A percentile compares a stretch with the other conserved stretches of the same genome.
These are phyloP conservation scores for Balaeniceps rex DNA, from an alignment of 2,113 vertebrate species.

Conservation along the genomic window DNA sequence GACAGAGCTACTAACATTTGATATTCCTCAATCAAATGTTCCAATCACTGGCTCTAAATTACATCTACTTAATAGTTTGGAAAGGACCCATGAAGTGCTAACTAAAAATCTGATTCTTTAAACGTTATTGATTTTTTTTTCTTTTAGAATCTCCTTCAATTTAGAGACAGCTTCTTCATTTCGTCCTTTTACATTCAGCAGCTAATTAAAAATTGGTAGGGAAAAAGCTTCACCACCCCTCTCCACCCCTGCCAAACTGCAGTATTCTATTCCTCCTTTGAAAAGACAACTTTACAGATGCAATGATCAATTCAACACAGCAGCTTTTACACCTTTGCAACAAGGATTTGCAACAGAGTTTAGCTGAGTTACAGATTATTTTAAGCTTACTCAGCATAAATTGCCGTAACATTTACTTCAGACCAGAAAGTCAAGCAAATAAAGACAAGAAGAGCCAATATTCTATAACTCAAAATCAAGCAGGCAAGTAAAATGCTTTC, in stretches of 20 bases:
- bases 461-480: not conserved
- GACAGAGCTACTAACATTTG: not conserved
- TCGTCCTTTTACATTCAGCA: constrained; percentile 20
- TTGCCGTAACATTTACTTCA: not conserved
- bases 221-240: not conserved
- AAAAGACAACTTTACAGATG: not conserved
- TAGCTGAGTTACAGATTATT: not conserved
- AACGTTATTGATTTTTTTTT: constrained; percentile 51
- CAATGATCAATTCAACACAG: not conserved
- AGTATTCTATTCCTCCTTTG: not conserved
- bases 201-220: constrained; percentile 39
- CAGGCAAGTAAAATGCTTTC: not conserved
- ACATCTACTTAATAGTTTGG: constrained; percentile 42
- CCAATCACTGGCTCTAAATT: constrained; percentile 7
- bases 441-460: not conserved
- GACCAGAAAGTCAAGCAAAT: not conserved
- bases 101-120: constrained; percentile 55
- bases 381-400: not conserved
- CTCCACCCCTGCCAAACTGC: not conserved
- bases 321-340: not conserved
- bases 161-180: constrained; percentile 43
- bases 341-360: not conserved
- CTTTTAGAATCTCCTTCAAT: constrained; percentile 31
- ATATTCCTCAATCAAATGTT: constrained; percentile 13
- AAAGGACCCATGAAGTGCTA: constrained; percentile 26